A percentile compares a stretch with the other conserved stretches of the same genome.
Evolutionary conservation across 2,888 invertebrate species (phyloP).

Genomic region (Patella depressa): DNA sequence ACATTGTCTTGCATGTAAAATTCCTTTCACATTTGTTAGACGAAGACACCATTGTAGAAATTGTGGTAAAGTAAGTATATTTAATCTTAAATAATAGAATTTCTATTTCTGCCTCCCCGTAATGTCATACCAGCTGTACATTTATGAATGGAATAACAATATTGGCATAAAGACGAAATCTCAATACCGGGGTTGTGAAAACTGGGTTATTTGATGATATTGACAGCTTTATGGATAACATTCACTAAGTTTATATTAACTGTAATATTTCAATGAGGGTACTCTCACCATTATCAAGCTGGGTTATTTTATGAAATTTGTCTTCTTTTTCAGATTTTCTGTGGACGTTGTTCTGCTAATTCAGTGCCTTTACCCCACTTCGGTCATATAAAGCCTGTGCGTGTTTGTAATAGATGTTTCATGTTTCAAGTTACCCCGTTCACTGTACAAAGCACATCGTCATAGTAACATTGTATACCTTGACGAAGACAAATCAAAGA

Average conservation of each 20-base stretch:
- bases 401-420: constrained; percentile 93
- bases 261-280: too few relatives aligned
- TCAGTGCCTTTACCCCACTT: constrained; percentile 92
- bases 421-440: constrained; percentile 82
- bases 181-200: not conserved
- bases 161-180: too few relatives aligned
- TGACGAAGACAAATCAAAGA: too few relatives aligned
- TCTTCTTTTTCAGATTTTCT: constrained; percentile 82
- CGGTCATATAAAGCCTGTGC: constrained; percentile 91
- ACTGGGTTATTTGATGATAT: too few relatives aligned
- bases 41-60: constrained; percentile 97
- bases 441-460: constrained; percentile 35
- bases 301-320: not conserved
- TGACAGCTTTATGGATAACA: too few relatives aligned
- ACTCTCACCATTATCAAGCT: too few relatives aligned
- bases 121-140: too few relatives aligned
- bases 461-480: not conserved
- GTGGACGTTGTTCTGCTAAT: constrained; percentile 92
- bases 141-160: too few relatives aligned
- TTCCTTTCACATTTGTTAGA: constrained; percentile 93
- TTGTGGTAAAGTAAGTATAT: constrained; percentile 80
- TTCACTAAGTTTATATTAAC: too few relatives aligned
- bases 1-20: constrained; percentile 92
- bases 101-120: too few relatives aligned
- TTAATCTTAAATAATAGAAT: too few relatives aligned